Evolutionary conservation across 2,888 invertebrate genomes (phyloP).

Genomic region (Nomada fucata): DNA sequence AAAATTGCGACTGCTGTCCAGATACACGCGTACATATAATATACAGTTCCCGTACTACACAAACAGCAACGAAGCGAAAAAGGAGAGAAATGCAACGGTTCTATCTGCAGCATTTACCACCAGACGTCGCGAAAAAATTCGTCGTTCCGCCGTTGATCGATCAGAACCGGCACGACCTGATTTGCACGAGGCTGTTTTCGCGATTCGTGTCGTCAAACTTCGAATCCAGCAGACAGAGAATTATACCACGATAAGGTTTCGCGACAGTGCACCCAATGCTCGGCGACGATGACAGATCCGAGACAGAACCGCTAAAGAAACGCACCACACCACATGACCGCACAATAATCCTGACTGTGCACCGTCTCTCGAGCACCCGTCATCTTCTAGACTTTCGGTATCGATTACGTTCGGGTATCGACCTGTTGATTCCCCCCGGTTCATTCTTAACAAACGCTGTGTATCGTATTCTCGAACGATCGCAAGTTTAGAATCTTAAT

Average conservation of each 20-base stretch:
- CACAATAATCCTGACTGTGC: slow-evolving; percentile 56
- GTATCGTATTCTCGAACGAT: slow-evolving; percentile 42
- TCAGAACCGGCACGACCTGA: slow-evolving; percentile 30
- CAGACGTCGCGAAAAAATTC: slow-evolving; percentile 12
- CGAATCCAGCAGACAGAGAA: slow-evolving; percentile 55
- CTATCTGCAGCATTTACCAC: background rate
- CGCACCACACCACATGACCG: slow-evolving; percentile 37
- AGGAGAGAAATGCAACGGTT: background rate
- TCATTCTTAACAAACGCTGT: slow-evolving; percentile 38
- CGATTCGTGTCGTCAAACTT: slow-evolving; percentile 55
- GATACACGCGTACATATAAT: too few species aligned
- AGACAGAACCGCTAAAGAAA: slow-evolving; percentile 51
- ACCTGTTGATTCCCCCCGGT: slow-evolving; percentile 74
- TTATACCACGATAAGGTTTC: slow-evolving; percentile 68
- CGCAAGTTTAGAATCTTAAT: slow-evolving; percentile 33
- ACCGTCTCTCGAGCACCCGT: slow-evolving; percentile 28
- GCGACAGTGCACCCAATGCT: slow-evolving; percentile 47
- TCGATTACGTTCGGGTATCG: slow-evolving; percentile 67
- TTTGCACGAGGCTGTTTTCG: slow-evolving; percentile 48
- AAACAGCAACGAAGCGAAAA: background rate
- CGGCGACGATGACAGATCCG: slow-evolving; percentile 42
- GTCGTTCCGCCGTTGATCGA: slow-evolving; percentile 11
- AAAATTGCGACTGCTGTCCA: too few species aligned
- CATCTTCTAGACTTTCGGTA: slow-evolving; percentile 64
- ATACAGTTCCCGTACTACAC: too few species aligned